A percentile compares a stretch with the other conserved stretches of the same genome.
These are phyloP conservation scores for Habrosyne pyritoides DNA, from an alignment of 2,888 invertebrate species.

Conservation along the genomic window DNA sequence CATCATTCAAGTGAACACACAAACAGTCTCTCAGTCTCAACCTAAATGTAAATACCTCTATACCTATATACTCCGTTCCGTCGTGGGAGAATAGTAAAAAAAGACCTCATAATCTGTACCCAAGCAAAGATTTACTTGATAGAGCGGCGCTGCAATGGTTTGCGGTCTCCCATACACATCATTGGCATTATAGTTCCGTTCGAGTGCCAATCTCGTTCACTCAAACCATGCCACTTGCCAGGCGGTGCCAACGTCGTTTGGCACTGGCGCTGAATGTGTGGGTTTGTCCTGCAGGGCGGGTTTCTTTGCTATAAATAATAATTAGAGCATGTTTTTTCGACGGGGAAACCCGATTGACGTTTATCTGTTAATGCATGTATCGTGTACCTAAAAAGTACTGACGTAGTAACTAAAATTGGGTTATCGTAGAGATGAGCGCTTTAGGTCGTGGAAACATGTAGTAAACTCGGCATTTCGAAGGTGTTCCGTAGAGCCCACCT, in stretches of 20 bases:
- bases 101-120: too few species aligned
- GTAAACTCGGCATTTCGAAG: too few species aligned
- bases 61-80: too few species aligned
- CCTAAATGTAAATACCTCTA: too few species aligned
- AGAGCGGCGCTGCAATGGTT: background rate
- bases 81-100: too few species aligned
- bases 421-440: too few species aligned
- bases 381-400: too few species aligned
- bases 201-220: background rate
- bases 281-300: background rate
- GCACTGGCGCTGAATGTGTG: background rate
- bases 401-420: too few species aligned
- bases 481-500: too few species aligned
- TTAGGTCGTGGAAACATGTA: too few species aligned
- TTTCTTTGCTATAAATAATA: background rate
- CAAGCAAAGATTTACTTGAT: background rate
- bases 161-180: background rate
- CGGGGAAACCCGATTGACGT: background rate
- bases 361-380: background rate
- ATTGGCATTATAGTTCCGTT: background rate
- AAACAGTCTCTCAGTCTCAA: too few species aligned
- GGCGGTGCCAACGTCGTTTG: background rate
- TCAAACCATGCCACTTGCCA: background rate
- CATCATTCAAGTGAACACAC: too few species aligned
- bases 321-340: background rate